phyloP scores from a whole-genome alignment of 2,888 invertebrate species.

The Hemithea aestivaria region DNA sequence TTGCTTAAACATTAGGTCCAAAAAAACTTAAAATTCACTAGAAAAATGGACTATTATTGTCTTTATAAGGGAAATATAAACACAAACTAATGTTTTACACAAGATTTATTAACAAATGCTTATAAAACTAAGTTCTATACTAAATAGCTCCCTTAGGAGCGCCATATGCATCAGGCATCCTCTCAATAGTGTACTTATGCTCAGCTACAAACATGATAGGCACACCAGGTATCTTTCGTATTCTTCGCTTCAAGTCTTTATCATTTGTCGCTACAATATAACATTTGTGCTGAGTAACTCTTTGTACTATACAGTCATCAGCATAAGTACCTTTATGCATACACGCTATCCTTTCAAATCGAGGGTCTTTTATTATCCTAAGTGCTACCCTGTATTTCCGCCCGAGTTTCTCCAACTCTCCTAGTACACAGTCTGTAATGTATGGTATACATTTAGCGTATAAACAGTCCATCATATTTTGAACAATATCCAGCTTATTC shows the following conservation, averaged over 20 bases:
- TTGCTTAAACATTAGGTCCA: too few relatives aligned
- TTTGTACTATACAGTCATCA: constrained; percentile 97
- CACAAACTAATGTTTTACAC: too few relatives aligned
- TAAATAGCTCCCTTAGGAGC: constrained; percentile 85
- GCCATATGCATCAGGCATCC: constrained; percentile 99
- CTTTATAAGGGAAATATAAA: too few relatives aligned
- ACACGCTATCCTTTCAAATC: constrained; percentile 95
- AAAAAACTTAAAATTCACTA: too few relatives aligned
- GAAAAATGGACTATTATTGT: too few relatives aligned
- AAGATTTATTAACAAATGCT: too few relatives aligned
- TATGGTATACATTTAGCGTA: constrained; percentile 99
- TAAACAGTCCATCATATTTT: constrained; percentile 99
- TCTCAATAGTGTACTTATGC: constrained; percentile 96
- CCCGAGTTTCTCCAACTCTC: constrained; percentile 98
- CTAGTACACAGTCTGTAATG: constrained; percentile 98
- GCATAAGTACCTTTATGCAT: constrained; percentile 99
- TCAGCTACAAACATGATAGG: constrained; percentile 98
- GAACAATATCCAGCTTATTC: constrained; percentile 97
- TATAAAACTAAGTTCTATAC: constrained; percentile 13
- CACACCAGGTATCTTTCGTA: constrained; percentile 98
- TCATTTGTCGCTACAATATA: constrained; percentile 99
- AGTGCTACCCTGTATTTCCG: constrained; percentile 96
- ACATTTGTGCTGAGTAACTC: constrained; percentile 98
- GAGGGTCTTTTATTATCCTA: constrained; percentile 94
- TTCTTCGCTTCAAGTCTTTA: constrained; percentile 95